These are phyloP conservation scores for Campoplex nolae DNA, from an alignment of 2,888 invertebrate genomes.

Conservation along the genomic window DNA sequence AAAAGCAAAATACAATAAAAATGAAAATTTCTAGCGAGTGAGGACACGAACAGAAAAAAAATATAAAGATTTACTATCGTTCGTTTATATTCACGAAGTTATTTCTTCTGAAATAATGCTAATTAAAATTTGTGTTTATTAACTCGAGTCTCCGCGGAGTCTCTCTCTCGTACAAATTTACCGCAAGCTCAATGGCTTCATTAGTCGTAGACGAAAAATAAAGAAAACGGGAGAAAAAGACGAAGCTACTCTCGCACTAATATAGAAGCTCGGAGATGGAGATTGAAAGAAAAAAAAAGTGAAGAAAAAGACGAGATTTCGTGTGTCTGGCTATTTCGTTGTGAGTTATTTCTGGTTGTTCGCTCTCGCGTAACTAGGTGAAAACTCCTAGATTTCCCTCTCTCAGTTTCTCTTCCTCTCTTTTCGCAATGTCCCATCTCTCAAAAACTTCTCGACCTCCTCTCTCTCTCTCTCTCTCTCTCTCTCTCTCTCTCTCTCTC, in stretches of 20 bases:
- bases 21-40: background rate
- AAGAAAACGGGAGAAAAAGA: constrained; percentile 8
- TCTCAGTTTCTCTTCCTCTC: constrained; percentile 36
- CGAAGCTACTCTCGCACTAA: constrained; percentile 1
- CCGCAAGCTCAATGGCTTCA: constrained; percentile 1
- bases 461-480: constrained; percentile 17
- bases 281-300: constrained; percentile 32
- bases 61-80: background rate
- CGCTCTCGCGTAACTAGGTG: constrained; percentile 73
- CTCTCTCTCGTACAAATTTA: background rate
- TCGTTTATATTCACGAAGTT: background rate
- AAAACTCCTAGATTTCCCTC: constrained; percentile 67
- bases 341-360: constrained; percentile 73
- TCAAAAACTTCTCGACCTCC: constrained; percentile 34
- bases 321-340: constrained; percentile 50
- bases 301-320: constrained; percentile 20
- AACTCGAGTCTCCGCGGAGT: background rate
- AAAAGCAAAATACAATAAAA: background rate
- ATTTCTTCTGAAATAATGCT: background rate
- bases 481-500: background rate
- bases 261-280: background rate
- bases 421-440: constrained; percentile 39
- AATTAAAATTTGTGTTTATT: background rate
- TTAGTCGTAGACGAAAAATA: constrained; percentile 17
- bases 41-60: background rate